Percentiles rank a stretch among this genome's conserved stretches.
Evolutionary conservation across 30 jellyfish, hydroid and myxozoan genomes (phyloP).

Genomic region (Hydractinia symbiolongicarpus): DNA sequence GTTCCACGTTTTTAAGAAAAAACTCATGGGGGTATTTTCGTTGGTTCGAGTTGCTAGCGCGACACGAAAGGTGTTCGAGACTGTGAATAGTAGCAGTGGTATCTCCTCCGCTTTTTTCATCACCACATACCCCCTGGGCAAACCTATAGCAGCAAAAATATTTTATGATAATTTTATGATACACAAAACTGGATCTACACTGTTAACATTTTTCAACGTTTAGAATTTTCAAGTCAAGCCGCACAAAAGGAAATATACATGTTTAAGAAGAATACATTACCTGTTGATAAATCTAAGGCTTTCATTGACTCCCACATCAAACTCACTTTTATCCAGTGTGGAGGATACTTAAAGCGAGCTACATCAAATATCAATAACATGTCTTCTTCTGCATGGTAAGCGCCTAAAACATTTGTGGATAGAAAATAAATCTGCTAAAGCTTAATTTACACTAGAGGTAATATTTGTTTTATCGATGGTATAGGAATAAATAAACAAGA

Average conservation of each 20-base stretch:
- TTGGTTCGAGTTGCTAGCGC: constrained; percentile 35
- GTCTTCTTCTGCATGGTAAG: constrained; percentile 68
- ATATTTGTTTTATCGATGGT: too few species aligned
- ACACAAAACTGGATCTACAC: neutral
- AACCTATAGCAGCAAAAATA: constrained; percentile 28
- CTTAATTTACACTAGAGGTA: too few species aligned
- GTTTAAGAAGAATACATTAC: constrained; percentile 15
- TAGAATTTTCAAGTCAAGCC: too few species aligned
- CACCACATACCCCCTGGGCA: constrained; percentile 59
- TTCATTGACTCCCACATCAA: constrained; percentile 62
- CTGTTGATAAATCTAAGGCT: constrained; percentile 62
- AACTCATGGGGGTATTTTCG: constrained; percentile 25
- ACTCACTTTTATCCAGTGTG: constrained; percentile 71
- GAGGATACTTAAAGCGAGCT: constrained; percentile 85
- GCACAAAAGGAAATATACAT: neutral
- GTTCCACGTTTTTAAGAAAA: constrained; percentile 49
- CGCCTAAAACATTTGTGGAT: constrained; percentile 48
- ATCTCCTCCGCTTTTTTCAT: constrained; percentile 45
- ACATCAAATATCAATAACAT: constrained; percentile 63
- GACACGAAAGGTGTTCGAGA: constrained; percentile 47
- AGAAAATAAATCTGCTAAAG: too few species aligned
- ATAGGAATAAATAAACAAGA: too few species aligned
- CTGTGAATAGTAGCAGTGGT: constrained; percentile 53
- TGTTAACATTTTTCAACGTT: neutral
- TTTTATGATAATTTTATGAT: neutral